Base-by-base conservation (phyloP, 2,888 invertebrate genomes). In the Chirona hameri region DNA sequence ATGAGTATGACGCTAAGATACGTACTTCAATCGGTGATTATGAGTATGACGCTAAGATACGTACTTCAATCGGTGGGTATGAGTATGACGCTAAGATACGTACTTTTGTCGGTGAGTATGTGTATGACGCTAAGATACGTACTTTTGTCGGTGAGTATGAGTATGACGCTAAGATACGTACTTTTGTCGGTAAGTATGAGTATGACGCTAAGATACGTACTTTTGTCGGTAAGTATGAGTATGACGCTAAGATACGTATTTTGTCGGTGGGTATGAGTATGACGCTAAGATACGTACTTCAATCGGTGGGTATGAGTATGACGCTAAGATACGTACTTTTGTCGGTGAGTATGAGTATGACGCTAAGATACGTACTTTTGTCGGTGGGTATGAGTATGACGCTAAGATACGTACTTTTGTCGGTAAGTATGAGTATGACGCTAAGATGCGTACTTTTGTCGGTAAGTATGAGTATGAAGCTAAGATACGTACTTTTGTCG, bases 331-430 rank as follows among this genome's bases (percentile, higher is more conserved):
- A 21, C 12, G 21, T 24, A 60, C 60, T 60, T 60, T 24, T 1
- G 60, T 60, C n/a, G 60, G 60, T 60, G 60, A 60, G 60, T 24
- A 60, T 60, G 60, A 18, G 60, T 60, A 60, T 72, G 46, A 46
- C 39, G n/a, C 27, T 2, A 21, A 18, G n/a, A 27, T 24, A 48
- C 81, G 55, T 60, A 84, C 85, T 84, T 83, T 94, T 96, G 88
- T 99, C 99, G 0, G 99, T 98, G 79, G 97, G 91, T 86, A 99
- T 94, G 87, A 99, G 98, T 86, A 99, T 95, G 46, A 99, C 93
- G 84, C 98, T n/a, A n/a, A n/a, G n/a, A n/a, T n/a, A 21, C 12
- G 21, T 24, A 60, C 60, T 60, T 60, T 24, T 1, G 60, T 60
- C n/a, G 60, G 60, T 60, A 24, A 60, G 60, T 24, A 60, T 60